Evolutionary conservation across 1,140 invertebrate species (phyloP).

Genomic region (Dendroctonus ponderosae): DNA sequence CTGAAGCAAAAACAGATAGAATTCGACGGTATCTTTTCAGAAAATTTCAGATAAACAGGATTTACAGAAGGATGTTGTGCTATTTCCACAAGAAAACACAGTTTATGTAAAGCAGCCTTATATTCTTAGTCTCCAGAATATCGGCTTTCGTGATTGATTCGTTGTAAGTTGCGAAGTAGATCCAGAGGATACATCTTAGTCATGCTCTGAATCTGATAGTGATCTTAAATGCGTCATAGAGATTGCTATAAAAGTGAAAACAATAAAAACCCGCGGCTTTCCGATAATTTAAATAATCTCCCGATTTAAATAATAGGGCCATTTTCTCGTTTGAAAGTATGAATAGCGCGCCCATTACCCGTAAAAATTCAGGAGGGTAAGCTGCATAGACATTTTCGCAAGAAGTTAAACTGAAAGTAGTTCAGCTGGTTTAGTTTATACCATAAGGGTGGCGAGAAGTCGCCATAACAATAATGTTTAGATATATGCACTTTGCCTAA

Average conservation of each 20-base stretch:
- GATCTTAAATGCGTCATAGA: constrained; percentile 1
- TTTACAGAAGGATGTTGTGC: too few relatives aligned
- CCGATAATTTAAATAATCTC: constrained; percentile 25
- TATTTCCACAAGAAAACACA: too few relatives aligned
- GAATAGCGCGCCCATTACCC: constrained; percentile 21
- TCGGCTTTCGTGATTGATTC: too few relatives aligned
- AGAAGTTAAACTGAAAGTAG: constrained; percentile 16
- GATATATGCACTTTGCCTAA: background rate
- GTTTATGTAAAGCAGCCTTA: too few relatives aligned
- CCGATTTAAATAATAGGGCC: constrained; percentile 24
- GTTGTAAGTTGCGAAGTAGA: too few relatives aligned
- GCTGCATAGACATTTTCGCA: constrained; percentile 12
- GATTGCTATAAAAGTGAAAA: constrained; percentile 14
- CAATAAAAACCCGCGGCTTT: constrained; percentile 7
- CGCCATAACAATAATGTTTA: background rate
- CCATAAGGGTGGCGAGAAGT: constrained; percentile 4
- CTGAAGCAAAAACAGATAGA: constrained; percentile 3
- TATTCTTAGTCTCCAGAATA: too few relatives aligned
- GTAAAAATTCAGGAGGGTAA: constrained; percentile 20
- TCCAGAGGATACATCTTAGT: too few relatives aligned
- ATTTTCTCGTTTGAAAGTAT: constrained; percentile 25
- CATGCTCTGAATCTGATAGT: too few relatives aligned
- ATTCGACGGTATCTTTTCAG: too few relatives aligned
- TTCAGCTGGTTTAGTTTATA: constrained; percentile 19
- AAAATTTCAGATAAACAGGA: too few relatives aligned